These are phyloP conservation scores for Probaryconus sp. DNA, from an alignment of 1,140 invertebrate species.

Conservation along the genomic window DNA sequence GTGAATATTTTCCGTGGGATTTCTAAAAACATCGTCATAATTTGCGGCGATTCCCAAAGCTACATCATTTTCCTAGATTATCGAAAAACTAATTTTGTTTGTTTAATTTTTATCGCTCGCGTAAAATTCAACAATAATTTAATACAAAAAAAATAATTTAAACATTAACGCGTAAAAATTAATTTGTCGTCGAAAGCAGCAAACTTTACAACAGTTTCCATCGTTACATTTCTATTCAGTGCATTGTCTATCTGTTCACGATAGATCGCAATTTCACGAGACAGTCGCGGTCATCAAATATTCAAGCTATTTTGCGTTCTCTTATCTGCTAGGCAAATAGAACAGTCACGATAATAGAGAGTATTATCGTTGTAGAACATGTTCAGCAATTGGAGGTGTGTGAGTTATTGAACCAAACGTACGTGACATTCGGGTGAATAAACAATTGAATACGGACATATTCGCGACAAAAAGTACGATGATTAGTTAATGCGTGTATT, in stretches of 20 bases:
- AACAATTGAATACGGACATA: constrained; percentile 41
- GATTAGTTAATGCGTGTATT: constrained; percentile 8
- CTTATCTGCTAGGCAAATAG: constrained; percentile 55
- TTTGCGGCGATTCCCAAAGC: too few relatives aligned
- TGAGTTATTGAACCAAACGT: constrained; percentile 53
- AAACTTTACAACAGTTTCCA: too few relatives aligned
- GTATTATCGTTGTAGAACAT: constrained; percentile 52
- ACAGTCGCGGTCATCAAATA: constrained; percentile 53
- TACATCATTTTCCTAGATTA: too few relatives aligned
- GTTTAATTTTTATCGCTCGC: too few relatives aligned
- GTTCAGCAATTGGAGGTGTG: constrained; percentile 50
- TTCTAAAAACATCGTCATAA: too few relatives aligned
- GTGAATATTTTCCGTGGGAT: too few relatives aligned
- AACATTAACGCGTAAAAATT: too few relatives aligned
- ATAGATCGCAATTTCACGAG: constrained; percentile 48
- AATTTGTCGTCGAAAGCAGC: too few relatives aligned
- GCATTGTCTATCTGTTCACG: constrained; percentile 18
- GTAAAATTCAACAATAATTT: too few relatives aligned
- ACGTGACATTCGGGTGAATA: constrained; percentile 57
- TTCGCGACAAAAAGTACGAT: constrained; percentile 24
- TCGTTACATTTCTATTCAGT: constrained; percentile 61
- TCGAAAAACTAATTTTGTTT: too few relatives aligned
- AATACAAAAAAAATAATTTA: background rate
- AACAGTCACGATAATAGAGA: constrained; percentile 50
- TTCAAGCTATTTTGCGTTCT: constrained; percentile 57